Percentiles rank a stretch among this genome's conserved stretches.
phyloP scores from a whole-genome alignment of 1,140 invertebrate genomes.

The Listronotus bonariensis region DNA sequence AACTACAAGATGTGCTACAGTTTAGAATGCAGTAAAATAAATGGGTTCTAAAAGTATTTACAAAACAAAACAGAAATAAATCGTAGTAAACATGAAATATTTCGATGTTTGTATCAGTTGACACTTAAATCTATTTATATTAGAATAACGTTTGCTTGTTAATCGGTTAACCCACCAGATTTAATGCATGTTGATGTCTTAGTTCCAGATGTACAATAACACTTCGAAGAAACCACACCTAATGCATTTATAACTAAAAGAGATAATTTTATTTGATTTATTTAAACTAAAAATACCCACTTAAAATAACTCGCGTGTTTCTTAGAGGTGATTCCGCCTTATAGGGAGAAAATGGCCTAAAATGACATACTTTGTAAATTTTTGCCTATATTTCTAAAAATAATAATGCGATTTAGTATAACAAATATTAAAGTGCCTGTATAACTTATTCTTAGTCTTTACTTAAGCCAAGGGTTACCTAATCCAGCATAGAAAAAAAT shows the following conservation, averaged over 20 bases:
- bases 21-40: conserved; percentile 23
- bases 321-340: no score
- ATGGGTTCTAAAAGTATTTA: conserved; percentile 28
- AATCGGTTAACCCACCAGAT: conserved; percentile 4
- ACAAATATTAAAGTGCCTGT: no score
- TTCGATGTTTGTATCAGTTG: not conserved
- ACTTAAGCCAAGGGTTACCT: no score
- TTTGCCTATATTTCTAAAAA: no score
- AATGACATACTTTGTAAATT: no score
- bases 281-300: no score
- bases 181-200: conserved; percentile 9
- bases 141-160: not conserved
- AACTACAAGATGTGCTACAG: conserved; percentile 21
- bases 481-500: no score
- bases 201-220: conserved; percentile 13
- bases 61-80: conserved; percentile 22
- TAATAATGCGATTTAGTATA: no score
- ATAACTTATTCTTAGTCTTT: no score
- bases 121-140: conserved; percentile 5
- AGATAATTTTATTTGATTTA: not conserved
- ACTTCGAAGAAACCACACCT: not conserved
- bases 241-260: not conserved
- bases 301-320: no score
- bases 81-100: not conserved
- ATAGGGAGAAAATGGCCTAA: no score